Evolutionary conservation across 2,113 vertebrate species (phyloP), one percentile per base, ranked within the genome.

Genomic region (Calidris pugnax): DNA sequence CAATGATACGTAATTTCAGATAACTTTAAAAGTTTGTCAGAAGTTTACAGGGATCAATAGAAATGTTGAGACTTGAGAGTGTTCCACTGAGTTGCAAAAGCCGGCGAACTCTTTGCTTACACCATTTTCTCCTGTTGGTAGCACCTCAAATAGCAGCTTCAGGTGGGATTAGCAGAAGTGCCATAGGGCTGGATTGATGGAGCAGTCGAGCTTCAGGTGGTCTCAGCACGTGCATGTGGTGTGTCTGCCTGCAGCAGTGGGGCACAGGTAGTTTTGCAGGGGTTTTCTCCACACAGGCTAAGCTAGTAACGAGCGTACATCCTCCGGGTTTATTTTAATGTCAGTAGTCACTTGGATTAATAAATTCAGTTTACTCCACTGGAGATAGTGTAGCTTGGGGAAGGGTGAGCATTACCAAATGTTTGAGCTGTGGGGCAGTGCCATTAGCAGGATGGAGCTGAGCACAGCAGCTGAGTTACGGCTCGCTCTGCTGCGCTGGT

Each of bases 101-200:
- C 48, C 33, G 51, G 69, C 50, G 41, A 68, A 14, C 57, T 64
- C 20, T 7, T 15, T 67, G 23, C 35, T 75, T 39, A 14, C 4
- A 2, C 28, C 14, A 2, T 75, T 75, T 83, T 78, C 30, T 81
- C 9, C 3, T 69, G 6, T 22, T 41, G 37, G 32, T 45, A 45
- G 12, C 59, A 21, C 53, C 8, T 14, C 30, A 35, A 43, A 18
- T 50, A 68, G 57, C 57, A 84, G 9, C 37, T 66, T 79, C 14
- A 2, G 16, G 30, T 62, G 23, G 21, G 27, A 69, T 16, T 1
- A 66, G 56, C 23, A 26, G 30, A 43, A 72, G 33, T 11, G 1
- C n/a, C 10, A 7, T 10, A 4, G 12, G 11, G 2, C 1, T 43
- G 32, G 32, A 4, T 76, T 74, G 4, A 0, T 41, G 50, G 67